Evolutionary conservation across 37 sponge, comb jelly and placozoan species (phyloP), one percentile per base, ranked within the genome.

Genomic region (Eunapius fragilis): DNA sequence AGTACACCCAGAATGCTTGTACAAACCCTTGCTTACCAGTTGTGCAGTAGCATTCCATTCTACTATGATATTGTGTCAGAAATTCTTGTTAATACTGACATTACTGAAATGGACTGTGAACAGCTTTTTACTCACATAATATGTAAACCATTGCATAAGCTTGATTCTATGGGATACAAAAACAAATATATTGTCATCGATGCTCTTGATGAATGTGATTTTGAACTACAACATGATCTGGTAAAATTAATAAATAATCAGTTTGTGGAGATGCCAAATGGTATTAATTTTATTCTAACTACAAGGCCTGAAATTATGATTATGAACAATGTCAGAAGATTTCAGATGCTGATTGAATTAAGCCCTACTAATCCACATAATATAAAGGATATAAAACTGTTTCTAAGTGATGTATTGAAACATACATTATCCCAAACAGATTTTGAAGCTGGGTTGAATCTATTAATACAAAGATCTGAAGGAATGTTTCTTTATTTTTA

Each of bases 151-250:
- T 38, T 84, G 0, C 69, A 76, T 23, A 33, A 84, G 12, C 24
- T 84, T 30, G 30, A 48, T 25, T 0, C 37, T 6, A 70, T 1
- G 2, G 23, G 14, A 27, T 68, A 2, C 3, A 17, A 0, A 32
- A 22, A 27, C 23, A 87, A 67, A 75, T 10, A 30, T 32, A 72
- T 87, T 33, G 68, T 87, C 6, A 87, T 87, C 49, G 87, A 87
- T 87, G 87, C 81, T 9, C 75, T 87, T 84, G 87, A 87, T 87
- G 87, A 87, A 28, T 87, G 87, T 80, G 81, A 73, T 6, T 87
- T 80, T 80, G 80, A 80, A 2, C 47, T 76, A 3, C 76, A 75
- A 0, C 0, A 30, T 58, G 81, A 80, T 0, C 81, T 87, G 17
- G 11, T 80, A 0, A 87, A 87, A 75, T 69, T 87, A 31, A 49